Conservation (phyloP, 1,140 invertebrate genomes). For the Asobara japonica region DNA sequence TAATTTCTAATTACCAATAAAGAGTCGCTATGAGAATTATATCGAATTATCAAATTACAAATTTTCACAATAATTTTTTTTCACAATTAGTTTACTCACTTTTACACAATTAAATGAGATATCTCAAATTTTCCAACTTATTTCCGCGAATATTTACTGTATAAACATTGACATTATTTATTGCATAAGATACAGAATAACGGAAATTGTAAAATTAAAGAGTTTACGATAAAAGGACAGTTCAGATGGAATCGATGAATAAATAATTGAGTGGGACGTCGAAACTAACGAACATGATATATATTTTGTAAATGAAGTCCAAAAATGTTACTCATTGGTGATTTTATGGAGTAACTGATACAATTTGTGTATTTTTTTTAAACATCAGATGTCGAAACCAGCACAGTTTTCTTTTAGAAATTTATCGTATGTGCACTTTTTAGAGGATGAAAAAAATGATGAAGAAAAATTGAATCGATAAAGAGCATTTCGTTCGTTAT, state of each 20-base stretch:
- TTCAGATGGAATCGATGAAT: background rate
- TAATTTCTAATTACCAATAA: background rate
- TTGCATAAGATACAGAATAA: background rate
- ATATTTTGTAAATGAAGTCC: constrained; percentile 8
- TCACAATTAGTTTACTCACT: background rate
- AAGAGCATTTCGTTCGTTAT: too few relatives aligned
- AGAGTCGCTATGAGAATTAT: background rate
- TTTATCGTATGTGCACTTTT: too few relatives aligned
- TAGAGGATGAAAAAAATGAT: too few relatives aligned
- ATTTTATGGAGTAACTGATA: background rate
- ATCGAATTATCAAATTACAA: background rate
- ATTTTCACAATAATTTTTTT: background rate
- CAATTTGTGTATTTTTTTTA: background rate
- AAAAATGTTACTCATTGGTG: background rate
- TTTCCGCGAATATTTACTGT: background rate
- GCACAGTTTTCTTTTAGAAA: background rate
- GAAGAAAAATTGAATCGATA: too few relatives aligned
- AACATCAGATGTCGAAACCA: background rate
- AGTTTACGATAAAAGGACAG: background rate
- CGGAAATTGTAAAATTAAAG: background rate
- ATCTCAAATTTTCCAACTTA: background rate
- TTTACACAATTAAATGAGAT: background rate
- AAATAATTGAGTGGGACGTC: background rate
- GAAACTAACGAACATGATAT: background rate
- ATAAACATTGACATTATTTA: background rate